These are phyloP conservation scores for Eristalis tenax DNA, from an alignment of 2,888 invertebrate species.

Conservation along the genomic window DNA sequence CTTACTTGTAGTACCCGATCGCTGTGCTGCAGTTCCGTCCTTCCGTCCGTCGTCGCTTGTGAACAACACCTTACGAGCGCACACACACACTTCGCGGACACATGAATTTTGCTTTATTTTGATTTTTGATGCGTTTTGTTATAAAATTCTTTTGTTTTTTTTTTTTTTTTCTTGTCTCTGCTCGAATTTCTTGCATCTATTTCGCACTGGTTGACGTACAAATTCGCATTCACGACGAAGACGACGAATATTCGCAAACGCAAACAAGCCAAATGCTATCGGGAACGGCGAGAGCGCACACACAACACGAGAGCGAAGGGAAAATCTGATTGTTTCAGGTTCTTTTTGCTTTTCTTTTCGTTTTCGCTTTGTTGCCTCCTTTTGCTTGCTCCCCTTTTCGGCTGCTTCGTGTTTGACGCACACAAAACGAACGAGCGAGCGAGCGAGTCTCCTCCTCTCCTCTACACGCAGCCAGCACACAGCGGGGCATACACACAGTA, in stretches of 20 bases:
- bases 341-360: not conserved
- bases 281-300: conserved; percentile 58
- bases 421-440: conserved; percentile 53
- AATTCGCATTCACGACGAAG: conserved; percentile 59
- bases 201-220: conserved; percentile 53
- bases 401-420: conserved; percentile 63
- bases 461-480: conserved; percentile 30
- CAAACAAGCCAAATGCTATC: conserved; percentile 60
- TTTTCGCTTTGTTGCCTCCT: not conserved
- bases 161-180: conserved; percentile 6
- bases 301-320: conserved; percentile 61
- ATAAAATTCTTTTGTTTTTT: not conserved
- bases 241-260: conserved; percentile 36
- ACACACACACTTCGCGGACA: conserved; percentile 34
- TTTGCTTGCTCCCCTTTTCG: not conserved
- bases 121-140: conserved; percentile 12
- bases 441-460: not conserved
- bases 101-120: conserved; percentile 2
- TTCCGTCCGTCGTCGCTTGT: not conserved
- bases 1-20: conserved; percentile 37
- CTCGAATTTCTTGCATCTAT: not conserved
- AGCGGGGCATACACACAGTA: conserved; percentile 1
- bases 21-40: conserved; percentile 18
- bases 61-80: conserved; percentile 30
- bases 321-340: conserved; percentile 59